phyloP scores from a whole-genome alignment of 2,113 vertebrate genomes.

The Dasyprocta punctata region DNA sequence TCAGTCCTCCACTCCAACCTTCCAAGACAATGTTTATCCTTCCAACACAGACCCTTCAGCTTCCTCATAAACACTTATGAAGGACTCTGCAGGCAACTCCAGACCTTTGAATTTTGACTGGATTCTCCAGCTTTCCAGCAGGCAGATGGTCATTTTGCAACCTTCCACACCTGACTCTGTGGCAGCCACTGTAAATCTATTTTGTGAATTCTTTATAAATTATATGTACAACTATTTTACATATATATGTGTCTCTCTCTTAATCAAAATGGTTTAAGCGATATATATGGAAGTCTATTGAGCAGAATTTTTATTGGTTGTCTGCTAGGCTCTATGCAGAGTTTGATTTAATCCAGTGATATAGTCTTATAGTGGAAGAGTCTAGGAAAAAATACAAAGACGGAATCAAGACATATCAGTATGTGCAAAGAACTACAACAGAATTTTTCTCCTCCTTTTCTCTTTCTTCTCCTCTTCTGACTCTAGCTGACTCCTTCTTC shows the following conservation, averaged over 20 bases:
- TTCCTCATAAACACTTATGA: neutral
- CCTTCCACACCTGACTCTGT: neutral
- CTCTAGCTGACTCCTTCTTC: neutral
- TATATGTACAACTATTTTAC: too few relatives aligned
- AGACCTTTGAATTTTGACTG: neutral
- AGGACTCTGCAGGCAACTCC: neutral
- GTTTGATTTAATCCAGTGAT: neutral
- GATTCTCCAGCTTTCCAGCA: neutral
- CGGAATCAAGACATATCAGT: neutral
- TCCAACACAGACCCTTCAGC: neutral
- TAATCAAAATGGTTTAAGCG: neutral
- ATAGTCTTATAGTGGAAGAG: neutral
- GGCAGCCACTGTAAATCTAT: neutral
- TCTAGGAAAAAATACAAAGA: neutral
- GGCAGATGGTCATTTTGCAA: neutral
- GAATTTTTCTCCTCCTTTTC: accelerated
- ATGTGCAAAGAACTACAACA: neutral
- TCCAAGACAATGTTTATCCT: neutral
- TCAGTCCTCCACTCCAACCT: neutral
- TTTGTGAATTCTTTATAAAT: neutral
- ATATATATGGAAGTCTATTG: neutral
- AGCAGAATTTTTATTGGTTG: neutral
- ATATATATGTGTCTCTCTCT: too few relatives aligned
- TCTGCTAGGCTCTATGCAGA: neutral
- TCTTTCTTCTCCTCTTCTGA: accelerated